Base-by-base conservation (phyloP, 1,140 invertebrate genomes). In the Drosophila pandora region DNA sequence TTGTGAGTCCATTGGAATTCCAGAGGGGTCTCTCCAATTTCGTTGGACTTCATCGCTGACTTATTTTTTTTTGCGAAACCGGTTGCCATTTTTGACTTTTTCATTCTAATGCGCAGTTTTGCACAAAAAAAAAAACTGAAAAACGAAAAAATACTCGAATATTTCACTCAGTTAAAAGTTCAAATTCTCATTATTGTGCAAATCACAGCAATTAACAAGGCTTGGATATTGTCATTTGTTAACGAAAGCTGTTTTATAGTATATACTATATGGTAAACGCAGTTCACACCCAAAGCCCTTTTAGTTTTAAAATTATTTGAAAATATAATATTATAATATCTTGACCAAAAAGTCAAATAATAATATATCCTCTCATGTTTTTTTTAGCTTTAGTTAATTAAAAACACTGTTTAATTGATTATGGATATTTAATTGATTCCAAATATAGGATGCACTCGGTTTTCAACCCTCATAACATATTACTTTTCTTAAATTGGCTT, bases 171-270 rank as follows among this genome's bases (percentile, higher is more conserved):
- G 7, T 3, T 6, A 21, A 9, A 13, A 21, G 41, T 21, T 13
- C 2, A 34, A 53, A 17, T 41, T 69, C 32, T 48, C 52, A 41
- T 57, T 70, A 65, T 69, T 70, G 52, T 69, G 67, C 32, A 48
- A 69, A 68, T 69, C 32, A 32, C 23, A 69, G 9, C 64, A 70
- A 70, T 69, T 70, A 70, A 69, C 67, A 70, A 69, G 39, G 13
- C 32, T 23, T 6, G 28, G 6, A 47, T 12, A 32, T 17, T 69
- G 65, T 68, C 63, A 68, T 17, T 23, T 23, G 9, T n/a, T 25
- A 53, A 69, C 30, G 45, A 49, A 48, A 30, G 41, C 7, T 47
- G 43, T 37, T 21, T 21, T 47, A 47, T 55, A 17, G 25, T n/a
- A 28, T 25, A 2, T 32, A 9, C 3, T 7, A 7, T 22, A 28